Conservation (phyloP, 2,797 vertebrate species). For the Ficedula albicollis region DNA sequence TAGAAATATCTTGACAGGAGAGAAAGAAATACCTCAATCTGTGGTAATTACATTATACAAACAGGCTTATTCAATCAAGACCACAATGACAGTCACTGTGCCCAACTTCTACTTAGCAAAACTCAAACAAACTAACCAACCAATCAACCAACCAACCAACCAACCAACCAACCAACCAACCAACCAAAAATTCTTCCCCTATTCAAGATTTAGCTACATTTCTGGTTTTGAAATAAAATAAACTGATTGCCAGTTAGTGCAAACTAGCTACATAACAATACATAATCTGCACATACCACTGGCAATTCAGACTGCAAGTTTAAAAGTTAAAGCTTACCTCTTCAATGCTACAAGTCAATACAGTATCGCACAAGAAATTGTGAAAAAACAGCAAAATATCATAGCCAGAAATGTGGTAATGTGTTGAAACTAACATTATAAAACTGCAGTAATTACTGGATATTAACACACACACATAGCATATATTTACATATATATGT, state of each 20-base stretch:
- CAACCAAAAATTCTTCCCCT: not conserved
- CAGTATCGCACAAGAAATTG: not conserved
- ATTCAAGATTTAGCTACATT: not conserved
- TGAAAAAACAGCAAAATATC: not conserved
- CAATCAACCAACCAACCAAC: not conserved
- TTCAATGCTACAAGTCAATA: not conserved
- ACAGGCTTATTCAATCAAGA: conserved; percentile 16
- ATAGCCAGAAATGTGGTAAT: not conserved
- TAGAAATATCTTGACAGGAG: not conserved
- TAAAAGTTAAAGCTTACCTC: not conserved
- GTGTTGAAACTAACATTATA: not conserved
- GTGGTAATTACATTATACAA: not conserved
- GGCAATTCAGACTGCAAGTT: not conserved
- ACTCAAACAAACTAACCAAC: not conserved
- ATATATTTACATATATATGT: not conserved
- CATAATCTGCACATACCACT: not conserved
- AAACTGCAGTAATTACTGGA: not conserved
- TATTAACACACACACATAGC: not conserved
- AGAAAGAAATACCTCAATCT: conserved; percentile 7
- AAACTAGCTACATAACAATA: not conserved
- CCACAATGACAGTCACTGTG: not conserved
- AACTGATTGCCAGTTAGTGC: not conserved
- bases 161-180: not conserved
- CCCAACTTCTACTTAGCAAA: not conserved
- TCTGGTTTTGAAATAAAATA: not conserved